Base-by-base conservation (phyloP, 2,113 vertebrate genomes). In the Coturnix japonica region DNA sequence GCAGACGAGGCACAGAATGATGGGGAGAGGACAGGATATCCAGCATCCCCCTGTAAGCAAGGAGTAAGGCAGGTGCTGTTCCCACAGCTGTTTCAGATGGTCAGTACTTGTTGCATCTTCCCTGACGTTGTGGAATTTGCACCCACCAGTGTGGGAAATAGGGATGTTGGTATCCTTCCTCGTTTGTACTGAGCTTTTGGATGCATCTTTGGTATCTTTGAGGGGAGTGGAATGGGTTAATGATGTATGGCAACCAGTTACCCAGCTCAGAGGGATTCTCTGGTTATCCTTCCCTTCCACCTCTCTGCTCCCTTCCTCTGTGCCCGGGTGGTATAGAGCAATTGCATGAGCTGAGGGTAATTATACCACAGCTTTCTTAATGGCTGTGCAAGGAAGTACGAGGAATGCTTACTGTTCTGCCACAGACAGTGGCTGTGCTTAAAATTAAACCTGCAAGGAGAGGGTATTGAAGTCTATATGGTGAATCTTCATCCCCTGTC, bases 31-130 rank as follows among this genome's bases (percentile, higher is more conserved):
- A 53, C 65, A 61, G 26, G 49, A 53, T 69, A 51, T 44, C 60
- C 70, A 64, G 51, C 37, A 28, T 47, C 43, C 43, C n/a, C 61
- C 43, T 37, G 30, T 25, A 51, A 79, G 67, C 69, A 44, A 43
- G 30, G 28, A 73, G 44, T 41, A 61, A 79, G 53, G 74, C 85
- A 72, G 53, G 9, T 81, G 59, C 37, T 46, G 51, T 47, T 91
- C 20, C 33, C 61, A 85, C 72, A 83, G 75, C 77, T 85, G 53
- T 91, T 91, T 89, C 81, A 31, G 57, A 39, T 70, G 22, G 25
- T 81, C 23, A 46, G 39, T 76, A 93, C 87, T 90, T 96, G 90
- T 94, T 89, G 92, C 85, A 85, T 71, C 43, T 84, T 87, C 67
- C 60, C 12, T 46, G 21, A 0, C 4, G 15, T 46, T 67, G n/a